These are phyloP conservation scores for Leptura quadrifasciata DNA, from an alignment of 2,888 invertebrate genomes.

Conservation along the genomic window DNA sequence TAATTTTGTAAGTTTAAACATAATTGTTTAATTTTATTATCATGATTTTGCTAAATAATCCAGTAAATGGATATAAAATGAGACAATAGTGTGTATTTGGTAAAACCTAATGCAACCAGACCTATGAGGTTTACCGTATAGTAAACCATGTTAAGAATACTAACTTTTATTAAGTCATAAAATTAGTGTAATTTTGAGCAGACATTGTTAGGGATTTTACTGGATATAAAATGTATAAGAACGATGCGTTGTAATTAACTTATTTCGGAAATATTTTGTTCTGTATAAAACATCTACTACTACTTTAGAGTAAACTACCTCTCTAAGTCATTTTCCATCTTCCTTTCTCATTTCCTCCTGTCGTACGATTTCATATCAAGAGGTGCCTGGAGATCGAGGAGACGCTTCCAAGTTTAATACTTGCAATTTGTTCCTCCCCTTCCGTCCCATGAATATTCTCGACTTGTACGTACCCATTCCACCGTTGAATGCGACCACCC, in stretches of 20 bases:
- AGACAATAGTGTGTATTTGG: not conserved
- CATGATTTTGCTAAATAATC: too few relatives aligned
- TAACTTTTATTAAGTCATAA: not conserved
- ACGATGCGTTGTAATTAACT: not conserved
- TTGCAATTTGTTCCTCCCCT: slow-evolving; percentile 64
- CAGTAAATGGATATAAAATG: too few relatives aligned
- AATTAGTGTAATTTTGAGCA: not conserved
- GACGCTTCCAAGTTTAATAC: slow-evolving; percentile 58
- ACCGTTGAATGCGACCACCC: slow-evolving; percentile 63
- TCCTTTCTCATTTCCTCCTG: slow-evolving; percentile 19
- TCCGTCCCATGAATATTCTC: slow-evolving; percentile 42
- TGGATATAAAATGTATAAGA: not conserved
- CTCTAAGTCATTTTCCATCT: slow-evolving; percentile 20
- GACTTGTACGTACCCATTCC: slow-evolving; percentile 34
- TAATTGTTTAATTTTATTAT: too few relatives aligned
- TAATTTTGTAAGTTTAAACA: too few relatives aligned
- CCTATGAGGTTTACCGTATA: not conserved
- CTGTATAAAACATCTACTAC: slow-evolving; percentile 23
- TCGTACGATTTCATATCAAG: slow-evolving; percentile 47
- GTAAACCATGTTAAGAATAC: not conserved
- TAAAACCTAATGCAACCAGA: not conserved
- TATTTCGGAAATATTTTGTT: slow-evolving; percentile 6
- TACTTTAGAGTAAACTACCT: slow-evolving; percentile 22
- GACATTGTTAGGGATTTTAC: not conserved
- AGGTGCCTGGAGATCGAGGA: slow-evolving; percentile 50